These are phyloP conservation scores for Brachyptera risi DNA, from an alignment of 2,888 invertebrate genomes.

Conservation along the genomic window DNA sequence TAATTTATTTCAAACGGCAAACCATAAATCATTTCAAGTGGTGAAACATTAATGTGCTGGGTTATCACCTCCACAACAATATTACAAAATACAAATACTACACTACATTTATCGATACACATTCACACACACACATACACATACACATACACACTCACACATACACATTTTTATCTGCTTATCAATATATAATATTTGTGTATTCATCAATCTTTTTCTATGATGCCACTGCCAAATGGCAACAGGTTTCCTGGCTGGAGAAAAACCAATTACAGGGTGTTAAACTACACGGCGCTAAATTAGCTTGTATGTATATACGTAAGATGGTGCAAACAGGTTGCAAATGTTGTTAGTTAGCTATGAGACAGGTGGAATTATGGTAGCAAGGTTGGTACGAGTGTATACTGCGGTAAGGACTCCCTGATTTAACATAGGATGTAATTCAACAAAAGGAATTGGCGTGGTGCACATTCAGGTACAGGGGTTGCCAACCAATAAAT, in stretches of 20 bases:
- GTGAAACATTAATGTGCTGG: neutral
- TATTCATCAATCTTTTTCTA: conserved; percentile 13
- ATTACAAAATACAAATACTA: neutral
- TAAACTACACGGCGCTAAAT: neutral
- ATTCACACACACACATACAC: neutral
- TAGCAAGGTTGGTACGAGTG: neutral
- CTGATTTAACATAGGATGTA: neutral
- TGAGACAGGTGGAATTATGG: neutral
- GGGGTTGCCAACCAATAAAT: neutral
- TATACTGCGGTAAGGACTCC: neutral
- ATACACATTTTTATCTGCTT: neutral
- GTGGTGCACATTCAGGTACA: neutral
- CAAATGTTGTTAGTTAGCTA: too few relatives aligned
- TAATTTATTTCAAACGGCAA: neutral
- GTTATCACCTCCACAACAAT: neutral
- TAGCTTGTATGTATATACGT: neutral
- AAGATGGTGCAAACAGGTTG: conserved; percentile 1
- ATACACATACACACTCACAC: neutral
- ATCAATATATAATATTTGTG: conserved; percentile 8
- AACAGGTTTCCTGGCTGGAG: conserved; percentile 13
- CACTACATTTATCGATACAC: neutral
- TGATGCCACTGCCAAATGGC: conserved; percentile 3
- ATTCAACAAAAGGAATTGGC: conserved; percentile 1
- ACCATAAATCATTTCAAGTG: conserved; percentile 2
- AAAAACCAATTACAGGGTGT: conserved; percentile 20